Evolutionary conservation across 2,113 vertebrate species (phyloP).

Genomic region (Castor canadensis): DNA sequence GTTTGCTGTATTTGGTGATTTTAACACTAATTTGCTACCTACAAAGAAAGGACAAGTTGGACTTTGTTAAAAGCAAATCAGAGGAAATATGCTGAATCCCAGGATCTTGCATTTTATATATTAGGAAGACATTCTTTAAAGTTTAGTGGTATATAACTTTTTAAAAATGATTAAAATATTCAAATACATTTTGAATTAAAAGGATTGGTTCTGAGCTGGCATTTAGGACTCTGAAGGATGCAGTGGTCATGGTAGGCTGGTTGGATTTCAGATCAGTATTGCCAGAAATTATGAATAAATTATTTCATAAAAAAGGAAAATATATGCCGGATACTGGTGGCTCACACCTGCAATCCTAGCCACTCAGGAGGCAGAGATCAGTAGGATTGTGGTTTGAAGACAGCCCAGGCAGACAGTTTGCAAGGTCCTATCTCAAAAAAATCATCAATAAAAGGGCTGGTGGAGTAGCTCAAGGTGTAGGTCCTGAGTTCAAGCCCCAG

Average conservation of each 20-base stretch:
- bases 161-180: slow-evolving; percentile 21
- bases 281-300: not conserved
- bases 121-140: slow-evolving; percentile 45
- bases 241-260: not conserved
- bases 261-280: slow-evolving; percentile 38
- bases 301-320: slow-evolving; percentile 18
- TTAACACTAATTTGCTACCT: slow-evolving; percentile 1
- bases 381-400: too few relatives aligned
- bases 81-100: not conserved
- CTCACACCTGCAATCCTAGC: too few relatives aligned
- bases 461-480: too few relatives aligned
- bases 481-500: too few relatives aligned
- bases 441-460: too few relatives aligned
- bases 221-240: not conserved
- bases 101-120: slow-evolving; percentile 27
- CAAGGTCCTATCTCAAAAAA: too few relatives aligned
- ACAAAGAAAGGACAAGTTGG: not conserved
- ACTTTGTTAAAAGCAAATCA: slow-evolving; percentile 38
- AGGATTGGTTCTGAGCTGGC: not conserved
- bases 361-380: too few relatives aligned
- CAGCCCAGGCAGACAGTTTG: too few relatives aligned
- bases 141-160: not conserved
- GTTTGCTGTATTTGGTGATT: not conserved
- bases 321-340: too few relatives aligned
- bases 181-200: not conserved